Percentiles rank a stretch among this genome's conserved stretches.
phyloP scores from a whole-genome alignment of 2,797 vertebrate species.

The Delichon dasypus region DNA sequence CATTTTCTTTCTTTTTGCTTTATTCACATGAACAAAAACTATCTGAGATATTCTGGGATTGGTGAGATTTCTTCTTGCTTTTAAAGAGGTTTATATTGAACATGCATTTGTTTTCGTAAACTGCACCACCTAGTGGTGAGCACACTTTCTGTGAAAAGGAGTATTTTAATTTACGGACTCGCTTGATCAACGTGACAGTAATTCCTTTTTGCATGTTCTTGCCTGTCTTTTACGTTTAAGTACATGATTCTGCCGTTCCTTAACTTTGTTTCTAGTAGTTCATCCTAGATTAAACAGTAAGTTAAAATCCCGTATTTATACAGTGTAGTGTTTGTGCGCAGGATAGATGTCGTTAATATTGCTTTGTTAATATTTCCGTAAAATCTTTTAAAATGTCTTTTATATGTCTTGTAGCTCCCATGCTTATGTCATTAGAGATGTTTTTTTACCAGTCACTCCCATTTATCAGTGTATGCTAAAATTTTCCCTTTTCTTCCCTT shows the following conservation, averaged over 20 bases:
- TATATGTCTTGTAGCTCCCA: not conserved
- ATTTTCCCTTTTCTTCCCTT: not conserved
- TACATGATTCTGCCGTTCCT: not conserved
- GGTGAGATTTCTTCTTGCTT: not conserved
- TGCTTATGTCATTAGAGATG: not conserved
- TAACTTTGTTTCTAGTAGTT: not conserved
- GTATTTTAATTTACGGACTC: not conserved
- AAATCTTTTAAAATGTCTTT: not conserved
- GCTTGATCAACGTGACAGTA: not conserved
- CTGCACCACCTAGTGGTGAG: constrained; percentile 65
- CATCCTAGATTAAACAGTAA: not conserved
- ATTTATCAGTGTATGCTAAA: not conserved
- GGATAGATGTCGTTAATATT: not conserved
- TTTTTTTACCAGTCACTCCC: not conserved
- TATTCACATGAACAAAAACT: not conserved
- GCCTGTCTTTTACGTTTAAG: not conserved
- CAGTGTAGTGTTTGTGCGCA: not conserved
- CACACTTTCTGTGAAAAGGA: not conserved
- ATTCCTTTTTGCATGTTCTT: not conserved
- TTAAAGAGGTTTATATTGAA: not conserved
- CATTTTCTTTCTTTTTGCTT: not conserved
- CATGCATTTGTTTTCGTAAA: not conserved
- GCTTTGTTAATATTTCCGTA: not conserved
- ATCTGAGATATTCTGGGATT: not conserved
- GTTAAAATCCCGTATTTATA: not conserved